Conservation (phyloP, 2,888 invertebrate genomes). For the Tetheella fluctuosa region DNA sequence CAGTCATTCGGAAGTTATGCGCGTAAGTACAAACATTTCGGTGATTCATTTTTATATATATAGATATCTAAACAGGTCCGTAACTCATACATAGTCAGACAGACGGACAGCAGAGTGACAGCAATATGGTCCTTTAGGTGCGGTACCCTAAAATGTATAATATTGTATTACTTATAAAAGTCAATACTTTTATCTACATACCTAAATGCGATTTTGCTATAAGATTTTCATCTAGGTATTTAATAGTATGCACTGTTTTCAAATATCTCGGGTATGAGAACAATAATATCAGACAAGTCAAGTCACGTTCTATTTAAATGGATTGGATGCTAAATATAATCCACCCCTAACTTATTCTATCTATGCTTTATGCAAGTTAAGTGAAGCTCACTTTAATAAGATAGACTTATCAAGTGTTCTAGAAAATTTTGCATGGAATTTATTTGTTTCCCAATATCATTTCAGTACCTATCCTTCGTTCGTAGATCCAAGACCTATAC, state of each 20-base stretch:
- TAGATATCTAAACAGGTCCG: too few relatives aligned
- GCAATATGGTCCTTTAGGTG: too few relatives aligned
- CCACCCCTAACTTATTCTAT: background rate
- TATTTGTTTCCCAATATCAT: background rate
- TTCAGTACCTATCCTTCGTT: background rate
- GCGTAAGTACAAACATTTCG: too few relatives aligned
- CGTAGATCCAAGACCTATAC: conserved; percentile 24
- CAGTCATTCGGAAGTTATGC: too few relatives aligned
- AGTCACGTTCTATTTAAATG: background rate
- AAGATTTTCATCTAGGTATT: too few relatives aligned
- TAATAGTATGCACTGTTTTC: background rate
- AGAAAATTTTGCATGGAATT: too few relatives aligned
- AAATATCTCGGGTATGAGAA: background rate
- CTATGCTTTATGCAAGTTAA: background rate
- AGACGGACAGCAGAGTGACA: too few relatives aligned
- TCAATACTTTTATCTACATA: background rate
- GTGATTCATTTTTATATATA: too few relatives aligned
- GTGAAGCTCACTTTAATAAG: background rate
- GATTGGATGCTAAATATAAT: conserved; percentile 10
- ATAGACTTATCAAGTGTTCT: too few relatives aligned
- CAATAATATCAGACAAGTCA: background rate
- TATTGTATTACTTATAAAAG: too few relatives aligned
- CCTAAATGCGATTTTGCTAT: background rate
- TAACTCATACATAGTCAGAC: too few relatives aligned
- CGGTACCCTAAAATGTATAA: too few relatives aligned